Conservation (phyloP, 2,888 invertebrate species). For the Apamea monoglypha region DNA sequence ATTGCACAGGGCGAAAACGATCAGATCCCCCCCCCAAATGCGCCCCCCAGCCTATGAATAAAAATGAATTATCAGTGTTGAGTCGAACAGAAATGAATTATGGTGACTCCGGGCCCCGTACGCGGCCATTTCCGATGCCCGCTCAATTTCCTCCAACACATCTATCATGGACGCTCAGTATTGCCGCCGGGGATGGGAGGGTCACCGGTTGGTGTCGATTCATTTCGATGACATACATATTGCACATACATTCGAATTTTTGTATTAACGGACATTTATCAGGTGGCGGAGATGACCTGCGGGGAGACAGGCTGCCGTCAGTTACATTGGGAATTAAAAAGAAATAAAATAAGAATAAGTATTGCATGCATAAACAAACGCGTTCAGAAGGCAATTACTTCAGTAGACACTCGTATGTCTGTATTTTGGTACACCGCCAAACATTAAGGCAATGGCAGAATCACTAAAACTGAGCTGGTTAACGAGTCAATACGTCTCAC, state of each 20-base stretch:
- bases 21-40: neutral
- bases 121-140: constrained; percentile 69
- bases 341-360: neutral
- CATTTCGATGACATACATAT: constrained; percentile 65
- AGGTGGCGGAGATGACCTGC: neutral
- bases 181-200: neutral
- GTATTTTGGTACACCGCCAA: neutral
- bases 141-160: constrained; percentile 73
- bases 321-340: neutral
- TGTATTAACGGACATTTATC: constrained; percentile 48
- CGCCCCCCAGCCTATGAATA: constrained; percentile 47
- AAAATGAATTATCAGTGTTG: constrained; percentile 67
- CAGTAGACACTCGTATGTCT: neutral
- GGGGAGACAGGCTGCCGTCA: neutral
- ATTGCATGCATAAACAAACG: neutral
- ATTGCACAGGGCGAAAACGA: constrained; percentile 29
- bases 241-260: constrained; percentile 59
- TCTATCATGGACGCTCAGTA: constrained; percentile 68
- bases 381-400: too few species aligned
- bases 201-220: neutral
- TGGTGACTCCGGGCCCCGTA: constrained; percentile 46
- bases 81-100: constrained; percentile 67
- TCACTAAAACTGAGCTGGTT: constrained; percentile 6
- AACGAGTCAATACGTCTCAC: neutral
- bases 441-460: neutral